phyloP scores from a whole-genome alignment of 1,140 invertebrate genomes.

The Subanguina moxae region DNA sequence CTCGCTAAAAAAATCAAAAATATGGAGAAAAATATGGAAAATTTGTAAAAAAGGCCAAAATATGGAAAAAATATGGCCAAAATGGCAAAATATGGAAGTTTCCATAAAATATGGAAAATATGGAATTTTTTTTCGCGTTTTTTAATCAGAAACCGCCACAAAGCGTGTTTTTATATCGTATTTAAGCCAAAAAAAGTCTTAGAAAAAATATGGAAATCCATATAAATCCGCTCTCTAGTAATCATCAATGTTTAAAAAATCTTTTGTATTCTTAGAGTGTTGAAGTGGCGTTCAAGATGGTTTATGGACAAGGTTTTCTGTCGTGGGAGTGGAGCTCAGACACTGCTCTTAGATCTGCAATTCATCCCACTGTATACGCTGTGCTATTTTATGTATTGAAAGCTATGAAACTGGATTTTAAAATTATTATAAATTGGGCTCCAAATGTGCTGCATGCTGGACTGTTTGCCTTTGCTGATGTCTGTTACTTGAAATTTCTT shows the following conservation, averaged over 20 bases:
- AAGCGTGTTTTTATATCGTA: no score
- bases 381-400: slow-evolving; percentile 21
- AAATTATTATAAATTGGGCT: slow-evolving; percentile 8
- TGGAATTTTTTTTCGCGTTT: no score
- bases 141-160: no score
- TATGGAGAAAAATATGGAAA: no score
- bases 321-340: slow-evolving; percentile 36
- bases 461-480: slow-evolving; percentile 36
- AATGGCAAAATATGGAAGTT: no score
- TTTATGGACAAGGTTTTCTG: slow-evolving; percentile 31
- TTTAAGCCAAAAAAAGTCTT: no score
- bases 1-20: no score
- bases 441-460: slow-evolving; percentile 34
- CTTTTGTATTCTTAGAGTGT: slow-evolving; percentile 27
- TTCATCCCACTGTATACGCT: slow-evolving; percentile 30
- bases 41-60: no score
- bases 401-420: slow-evolving; percentile 19
- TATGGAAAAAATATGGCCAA: no score
- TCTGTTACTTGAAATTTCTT: slow-evolving; percentile 26
- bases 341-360: slow-evolving; percentile 23
- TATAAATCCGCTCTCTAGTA: no score
- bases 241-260: slow-evolving; percentile 5
- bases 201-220: no score
- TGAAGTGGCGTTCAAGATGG: slow-evolving; percentile 37
- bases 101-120: no score